These are phyloP conservation scores for Brachynemurus nebulosus DNA, from an alignment of 2,888 invertebrate species.

Conservation along the genomic window DNA sequence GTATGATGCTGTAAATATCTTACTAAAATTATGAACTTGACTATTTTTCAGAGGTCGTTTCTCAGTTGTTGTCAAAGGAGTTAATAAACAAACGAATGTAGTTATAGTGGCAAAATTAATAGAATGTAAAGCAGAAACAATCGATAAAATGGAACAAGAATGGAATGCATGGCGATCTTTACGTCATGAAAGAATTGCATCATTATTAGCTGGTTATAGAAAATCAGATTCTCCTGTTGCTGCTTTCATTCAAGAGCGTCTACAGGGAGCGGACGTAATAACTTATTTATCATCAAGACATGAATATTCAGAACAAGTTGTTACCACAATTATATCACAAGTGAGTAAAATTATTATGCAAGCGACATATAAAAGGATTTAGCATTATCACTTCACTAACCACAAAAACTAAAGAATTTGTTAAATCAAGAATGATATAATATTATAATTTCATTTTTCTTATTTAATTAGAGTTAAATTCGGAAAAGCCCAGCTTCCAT, in stretches of 20 bases:
- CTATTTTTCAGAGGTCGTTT: constrained; percentile 62
- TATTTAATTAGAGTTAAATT: too few relatives aligned
- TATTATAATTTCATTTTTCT: too few relatives aligned
- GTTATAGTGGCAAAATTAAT: constrained; percentile 76
- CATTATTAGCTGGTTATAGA: constrained; percentile 56
- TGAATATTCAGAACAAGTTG: constrained; percentile 86
- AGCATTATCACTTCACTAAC: neutral
- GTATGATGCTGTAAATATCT: too few relatives aligned
- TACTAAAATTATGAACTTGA: too few relatives aligned
- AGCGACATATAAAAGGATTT: neutral
- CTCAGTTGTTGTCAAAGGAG: constrained; percentile 69
- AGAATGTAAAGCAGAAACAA: constrained; percentile 50
- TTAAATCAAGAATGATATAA: too few relatives aligned
- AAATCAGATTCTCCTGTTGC: constrained; percentile 51
- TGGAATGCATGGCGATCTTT: constrained; percentile 70
- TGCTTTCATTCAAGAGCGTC: constrained; percentile 63
- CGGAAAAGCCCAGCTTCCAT: too few relatives aligned
- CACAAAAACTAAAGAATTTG: constrained; percentile 1
- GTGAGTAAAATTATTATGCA: constrained; percentile 23
- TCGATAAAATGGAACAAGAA: constrained; percentile 58
- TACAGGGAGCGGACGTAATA: constrained; percentile 84
- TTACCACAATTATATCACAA: constrained; percentile 76
- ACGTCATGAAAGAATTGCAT: constrained; percentile 78
- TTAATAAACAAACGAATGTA: constrained; percentile 58
- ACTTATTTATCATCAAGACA: constrained; percentile 78